These are phyloP conservation scores for Cotesia congregata DNA, from an alignment of 2,888 invertebrate species.

Conservation along the genomic window DNA sequence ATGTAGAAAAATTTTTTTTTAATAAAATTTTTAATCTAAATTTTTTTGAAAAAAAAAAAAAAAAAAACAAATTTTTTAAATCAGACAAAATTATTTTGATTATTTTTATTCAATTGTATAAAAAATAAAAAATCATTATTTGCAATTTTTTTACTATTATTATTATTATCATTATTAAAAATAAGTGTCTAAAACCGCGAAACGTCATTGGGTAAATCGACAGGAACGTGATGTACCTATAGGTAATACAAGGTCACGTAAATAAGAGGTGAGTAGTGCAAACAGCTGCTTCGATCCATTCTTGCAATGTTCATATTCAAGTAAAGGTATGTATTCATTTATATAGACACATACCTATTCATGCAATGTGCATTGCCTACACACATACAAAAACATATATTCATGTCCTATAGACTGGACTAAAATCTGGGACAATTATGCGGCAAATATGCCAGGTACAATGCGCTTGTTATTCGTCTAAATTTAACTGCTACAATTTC, in stretches of 20 bases:
- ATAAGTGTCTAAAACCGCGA: no score
- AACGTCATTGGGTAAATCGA: not conserved
- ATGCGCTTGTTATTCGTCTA: not conserved
- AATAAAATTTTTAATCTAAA: no score
- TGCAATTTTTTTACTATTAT: no score
- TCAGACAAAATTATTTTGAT: no score
- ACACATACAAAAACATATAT: not conserved
- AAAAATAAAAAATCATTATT: no score
- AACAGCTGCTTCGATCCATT: slow-evolving; percentile 26
- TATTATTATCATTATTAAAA: no score
- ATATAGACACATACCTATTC: not conserved
- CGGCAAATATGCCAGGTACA: not conserved
- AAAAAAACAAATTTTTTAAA: no score
- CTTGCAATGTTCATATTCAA: not conserved
- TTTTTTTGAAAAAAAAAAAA: no score
- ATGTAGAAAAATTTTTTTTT: no score
- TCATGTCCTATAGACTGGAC: not conserved
- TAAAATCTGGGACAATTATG: not conserved
- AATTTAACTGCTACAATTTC: not conserved
- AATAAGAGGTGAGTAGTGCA: slow-evolving; percentile 14
- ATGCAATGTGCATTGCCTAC: not conserved
- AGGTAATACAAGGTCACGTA: slow-evolving; percentile 18
- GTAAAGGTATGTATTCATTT: not conserved
- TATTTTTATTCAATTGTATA: no score
- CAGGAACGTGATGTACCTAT: not conserved